Conservation (phyloP, 2,113 vertebrate genomes). For the Thryonomys swinderianus region DNA sequence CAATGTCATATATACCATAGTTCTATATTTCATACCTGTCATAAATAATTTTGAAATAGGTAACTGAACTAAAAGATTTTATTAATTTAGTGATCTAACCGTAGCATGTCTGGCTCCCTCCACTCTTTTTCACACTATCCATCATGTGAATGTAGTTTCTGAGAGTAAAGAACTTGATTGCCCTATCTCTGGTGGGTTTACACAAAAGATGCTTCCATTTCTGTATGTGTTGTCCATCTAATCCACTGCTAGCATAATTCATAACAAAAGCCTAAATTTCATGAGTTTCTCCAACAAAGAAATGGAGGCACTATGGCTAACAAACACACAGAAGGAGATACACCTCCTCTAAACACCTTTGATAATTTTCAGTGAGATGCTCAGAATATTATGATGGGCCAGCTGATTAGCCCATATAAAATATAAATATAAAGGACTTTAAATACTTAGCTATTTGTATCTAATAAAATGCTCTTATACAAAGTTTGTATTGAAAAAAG, state of each 20-base stretch:
- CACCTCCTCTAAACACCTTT: background rate
- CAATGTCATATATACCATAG: background rate
- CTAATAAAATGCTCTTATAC: conserved; percentile 32
- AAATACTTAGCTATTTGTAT: conserved; percentile 28
- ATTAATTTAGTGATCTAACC: background rate
- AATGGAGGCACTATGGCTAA: background rate
- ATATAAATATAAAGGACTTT: background rate
- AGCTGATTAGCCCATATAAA: background rate
- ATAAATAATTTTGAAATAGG: background rate
- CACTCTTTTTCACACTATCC: background rate
- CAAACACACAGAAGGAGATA: background rate
- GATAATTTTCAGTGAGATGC: conserved; percentile 23
- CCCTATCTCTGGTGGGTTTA: background rate
- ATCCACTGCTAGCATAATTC: background rate
- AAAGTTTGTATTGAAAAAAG: conserved; percentile 33
- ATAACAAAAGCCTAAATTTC: conserved; percentile 1
- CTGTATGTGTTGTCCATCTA: background rate
- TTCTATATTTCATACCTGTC: background rate
- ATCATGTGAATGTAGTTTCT: background rate
- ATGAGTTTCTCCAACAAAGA: conserved; percentile 43
- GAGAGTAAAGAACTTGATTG: conserved; percentile 8
- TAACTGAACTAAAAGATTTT: conserved; percentile 16
- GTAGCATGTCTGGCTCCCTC: background rate
- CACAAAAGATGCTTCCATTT: background rate
- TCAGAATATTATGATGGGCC: background rate